Evolutionary conservation across 2,113 vertebrate genomes (phyloP), one percentile per base, ranked within the genome.

Genomic region (Ceyx melanurus): DNA sequence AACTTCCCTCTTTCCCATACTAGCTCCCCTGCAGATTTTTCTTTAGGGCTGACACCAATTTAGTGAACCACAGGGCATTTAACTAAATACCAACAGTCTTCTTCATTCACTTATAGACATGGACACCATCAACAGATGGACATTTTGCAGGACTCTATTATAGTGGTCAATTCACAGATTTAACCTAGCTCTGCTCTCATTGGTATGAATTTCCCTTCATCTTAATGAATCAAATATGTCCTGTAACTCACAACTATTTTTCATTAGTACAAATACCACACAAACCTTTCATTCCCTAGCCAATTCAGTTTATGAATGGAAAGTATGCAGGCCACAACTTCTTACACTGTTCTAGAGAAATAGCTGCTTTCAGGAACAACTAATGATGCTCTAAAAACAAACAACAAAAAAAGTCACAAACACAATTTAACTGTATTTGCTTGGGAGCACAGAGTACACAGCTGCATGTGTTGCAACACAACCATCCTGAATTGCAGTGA

Each of bases 301-400:
- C 68, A 79, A n/a, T 78, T 83, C 60, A 51, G 40, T 77, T 93
- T 79, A 37, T 1, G 0, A 76, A 71, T 23, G 51, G 46, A 88
- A 96, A 95, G 81, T 57, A 94, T 73, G 67, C 46, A 81, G 40
- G 13, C 64, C 62, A 74, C 53, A 81, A 35, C 33, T 88, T 90
- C 61, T 94, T 77, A 67, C 17, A 71, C 22, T 21, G 21, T 51
- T 58, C n/a, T 81, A 50, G 35, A 82, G 46, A 73, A 89, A 54
- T 12, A 25, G 5, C 13, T 91, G 42, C 15, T 92, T 93, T 83
- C 43, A 77, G 48, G 45, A 43, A 73, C 57, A 81, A 54, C 48
- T 56, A 6, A 54, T 29, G n/a, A 68, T 45, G 29, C n/a, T 60
- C 54, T 50, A 14, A 11, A 25, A 74, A 61, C 42, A 40, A 48